Base-by-base conservation (phyloP, 92 coral and sea anemone species). In the Pocillopora meandrina region DNA sequence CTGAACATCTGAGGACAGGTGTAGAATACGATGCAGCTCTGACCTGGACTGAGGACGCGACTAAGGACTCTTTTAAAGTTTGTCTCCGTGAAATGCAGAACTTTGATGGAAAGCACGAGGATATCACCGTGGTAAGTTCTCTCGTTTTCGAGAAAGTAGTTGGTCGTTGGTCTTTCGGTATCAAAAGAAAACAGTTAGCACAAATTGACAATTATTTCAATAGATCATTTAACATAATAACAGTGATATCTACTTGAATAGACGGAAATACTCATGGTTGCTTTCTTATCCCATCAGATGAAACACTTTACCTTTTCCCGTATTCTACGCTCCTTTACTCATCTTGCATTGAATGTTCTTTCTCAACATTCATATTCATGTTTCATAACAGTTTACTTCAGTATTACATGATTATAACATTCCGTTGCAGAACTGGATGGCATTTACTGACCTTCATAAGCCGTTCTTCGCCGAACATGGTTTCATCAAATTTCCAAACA, bases 351-450 rank as follows among this genome's bases (percentile, higher is more conserved):
- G 52, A 42, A 42, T 42, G 4, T 42, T 42, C 52, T 42, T 42
- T 42, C 7, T 42, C 52, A 3, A 7, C 52, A 42, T 42, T 42
- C 8, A 42, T 5, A 42, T 42, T 3, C 52, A 42, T 42, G 52
- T 42, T 42, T 42, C 52, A 42, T 42, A 42, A 42, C 52, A 42
- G 52, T 42, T 42, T 3, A 42, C 52, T 3, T 42, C 52, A 42
- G 52, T 42, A 42, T 42, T 42, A 7, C 52, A 42, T 42, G 8
- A 42, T 16, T 18, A 33, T 26, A 47, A 9, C 21, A 17, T 78
- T 33, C 16, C 15, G 47, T 47, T 76, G n/a, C 66, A 89, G 92
- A 89, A 89, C 82, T 89, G 92, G 92, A 60, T 89, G 59, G 89
- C 92, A 12, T 89, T 83, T 75, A 52, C 70, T 36, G 19, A 72